Percentiles rank a stretch among this genome's conserved stretches.
Evolutionary conservation across 1,140 invertebrate species (phyloP).

Genomic region (Lucilia sericata): DNA sequence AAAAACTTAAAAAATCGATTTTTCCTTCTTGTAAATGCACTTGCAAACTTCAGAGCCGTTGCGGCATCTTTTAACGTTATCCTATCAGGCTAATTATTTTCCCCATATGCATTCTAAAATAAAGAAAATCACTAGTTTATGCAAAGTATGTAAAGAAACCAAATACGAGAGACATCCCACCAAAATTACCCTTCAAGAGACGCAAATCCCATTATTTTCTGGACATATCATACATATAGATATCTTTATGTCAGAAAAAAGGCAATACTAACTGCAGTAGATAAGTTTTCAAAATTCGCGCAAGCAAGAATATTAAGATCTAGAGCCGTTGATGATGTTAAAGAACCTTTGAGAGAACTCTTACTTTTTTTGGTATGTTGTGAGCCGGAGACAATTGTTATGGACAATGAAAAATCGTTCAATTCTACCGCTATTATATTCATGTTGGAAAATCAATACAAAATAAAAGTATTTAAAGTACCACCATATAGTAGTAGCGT

Average conservation of each 20-base stretch:
- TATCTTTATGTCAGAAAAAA: conserved; percentile 33
- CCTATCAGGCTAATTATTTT: too few species aligned
- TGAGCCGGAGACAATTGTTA: conserved; percentile 49
- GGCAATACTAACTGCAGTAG: not conserved
- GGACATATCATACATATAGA: too few species aligned
- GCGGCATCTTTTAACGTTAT: too few species aligned
- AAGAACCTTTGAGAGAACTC: conserved; percentile 40
- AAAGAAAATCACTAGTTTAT: conserved; percentile 6
- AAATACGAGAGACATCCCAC: too few species aligned
- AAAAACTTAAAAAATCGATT: too few species aligned
- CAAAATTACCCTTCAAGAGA: conserved; percentile 35
- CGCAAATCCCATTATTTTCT: conserved; percentile 13
- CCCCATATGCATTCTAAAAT: conserved; percentile 44
- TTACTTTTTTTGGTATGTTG: conserved; percentile 50
- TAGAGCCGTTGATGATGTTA: conserved; percentile 38
- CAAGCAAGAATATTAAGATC: too few species aligned
- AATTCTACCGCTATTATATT: conserved; percentile 45
- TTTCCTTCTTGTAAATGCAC: too few species aligned
- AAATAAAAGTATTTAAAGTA: conserved; percentile 9
- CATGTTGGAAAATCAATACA: conserved; percentile 13
- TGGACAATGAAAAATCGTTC: conserved; percentile 52
- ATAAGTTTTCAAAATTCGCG: too few species aligned
- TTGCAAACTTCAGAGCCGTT: too few species aligned
- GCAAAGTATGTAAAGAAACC: conserved; percentile 44
- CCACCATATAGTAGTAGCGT: not conserved